Base-by-base conservation (phyloP, 2,888 invertebrate genomes). In the Cheilosia urbana region DNA sequence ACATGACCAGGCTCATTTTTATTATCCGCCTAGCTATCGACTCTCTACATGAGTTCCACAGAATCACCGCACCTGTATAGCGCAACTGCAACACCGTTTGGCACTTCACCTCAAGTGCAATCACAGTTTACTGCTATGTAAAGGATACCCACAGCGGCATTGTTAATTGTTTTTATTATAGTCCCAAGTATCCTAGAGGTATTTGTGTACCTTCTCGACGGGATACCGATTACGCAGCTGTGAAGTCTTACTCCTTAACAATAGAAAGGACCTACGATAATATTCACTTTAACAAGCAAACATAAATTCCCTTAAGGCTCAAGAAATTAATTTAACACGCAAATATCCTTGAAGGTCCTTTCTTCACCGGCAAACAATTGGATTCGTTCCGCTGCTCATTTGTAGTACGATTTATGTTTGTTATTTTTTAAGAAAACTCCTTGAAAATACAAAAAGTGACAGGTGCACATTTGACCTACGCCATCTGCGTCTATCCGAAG, bases 81-180 rank as follows among this genome's bases (percentile, higher is more conserved):
- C 7, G 6, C n/a, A 15, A 5, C 2, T 7, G 27, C 15, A 42
- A 42, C 17, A 45, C 45, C 45, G 45, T 45, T 45, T 45, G 45
- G 17, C 17, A 47, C 47, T 47, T 47, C 47, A 47, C 9, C 47
- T 47, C 47, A 47, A 47, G 17, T 47, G 47, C 19, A 47, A 47
- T 47, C 19, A 19, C 1, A 19, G 17, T 47, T 47, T 17, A 47
- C 2, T 11, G 47, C 17, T 47, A 4, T 17, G 47, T 19, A 47
- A 47, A 9, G 47, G 17, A 47, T 9, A 19, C 17, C 47, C 17
- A 19, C 17, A 15, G 47, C 7, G 9, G 1, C 17, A 19, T 47
- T 19, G 3, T 19, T 47, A 47, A 7, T 9, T 47, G 3, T 17
- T 19, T 9, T 47, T 47, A 9, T 17, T 19, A 17, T 47, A 19